Evolutionary conservation across 2,113 vertebrate genomes (phyloP), one percentile per base, ranked within the genome.

Genomic region (Rhabdornis inornatus): DNA sequence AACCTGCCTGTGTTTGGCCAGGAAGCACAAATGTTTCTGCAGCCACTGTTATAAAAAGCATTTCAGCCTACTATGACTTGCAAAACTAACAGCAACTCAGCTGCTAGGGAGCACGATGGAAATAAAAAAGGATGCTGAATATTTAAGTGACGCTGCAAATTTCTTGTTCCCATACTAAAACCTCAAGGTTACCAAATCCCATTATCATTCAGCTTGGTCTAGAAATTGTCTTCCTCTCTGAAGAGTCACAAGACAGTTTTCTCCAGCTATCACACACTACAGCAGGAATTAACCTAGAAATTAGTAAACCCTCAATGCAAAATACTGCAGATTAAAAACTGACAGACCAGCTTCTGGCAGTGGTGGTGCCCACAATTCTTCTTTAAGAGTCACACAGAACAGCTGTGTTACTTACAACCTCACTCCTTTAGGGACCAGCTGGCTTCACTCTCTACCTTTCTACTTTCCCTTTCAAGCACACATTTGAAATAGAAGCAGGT

Each of bases 1-100:
- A 88, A 27, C 23, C 39, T 45, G 79, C n/a, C 56, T 45, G 18
- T 23, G 15, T 87, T 63, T 70, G 35, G 63, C 74, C 69, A 39
- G 3, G 15, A 89, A 90, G 18, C 35, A 37, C 31, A 89, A 66
- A 63, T 53, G 53, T 40, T 92, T 55, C 83, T 90, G 59, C 80
- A 79, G 69, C 33, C 53, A 64, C 49, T 76, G 42, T 44, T 53
- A 50, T 1, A 86, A 80, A 80, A 92, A 92, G 56, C 86, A 78
- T 49, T 88, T 75, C 84, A 79, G 49, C 17, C 56, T 83, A 70
- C 90, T 64, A 90, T 74, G 93, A 94, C 92, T 93, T 96, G 92
- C 92, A 96, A 89, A 96, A 92, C 25, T 45, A 37, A 60, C 44
- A 86, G 79, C 37, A 77, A 72, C 45, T 88, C 90, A 61, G 69